phyloP scores from a whole-genome alignment of 2,113 vertebrate species.

The Microtus pennsylvanicus region DNA sequence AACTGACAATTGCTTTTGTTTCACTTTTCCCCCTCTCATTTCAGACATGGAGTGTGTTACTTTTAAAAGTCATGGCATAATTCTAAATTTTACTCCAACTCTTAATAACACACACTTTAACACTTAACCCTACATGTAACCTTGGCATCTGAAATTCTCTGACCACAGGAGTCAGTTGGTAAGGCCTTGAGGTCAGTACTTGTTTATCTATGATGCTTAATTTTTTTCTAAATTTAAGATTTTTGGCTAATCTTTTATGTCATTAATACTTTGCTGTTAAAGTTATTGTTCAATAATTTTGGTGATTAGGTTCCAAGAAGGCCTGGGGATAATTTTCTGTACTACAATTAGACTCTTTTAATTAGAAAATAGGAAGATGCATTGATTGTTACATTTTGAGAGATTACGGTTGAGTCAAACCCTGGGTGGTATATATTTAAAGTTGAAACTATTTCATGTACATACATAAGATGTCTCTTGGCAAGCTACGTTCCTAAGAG shows the following conservation, averaged over 20 bases:
- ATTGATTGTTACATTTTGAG: not conserved
- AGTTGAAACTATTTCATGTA: not conserved
- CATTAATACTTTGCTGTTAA: not conserved
- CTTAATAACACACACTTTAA: not conserved
- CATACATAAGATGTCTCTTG: not conserved
- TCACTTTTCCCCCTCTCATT: not conserved
- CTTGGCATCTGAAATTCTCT: not conserved
- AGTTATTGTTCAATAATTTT: not conserved
- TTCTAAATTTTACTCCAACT: not conserved
- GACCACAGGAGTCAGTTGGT: not conserved
- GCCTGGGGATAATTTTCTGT: not conserved
- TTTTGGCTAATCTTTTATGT: not conserved
- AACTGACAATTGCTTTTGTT: not conserved
- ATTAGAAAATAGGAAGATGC: not conserved
- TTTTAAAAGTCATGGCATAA: not conserved
- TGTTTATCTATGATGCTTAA: not conserved
- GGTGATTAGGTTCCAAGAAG: not conserved
- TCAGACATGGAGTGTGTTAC: not conserved
- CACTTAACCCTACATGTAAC: not conserved
- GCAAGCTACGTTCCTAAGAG: not conserved
- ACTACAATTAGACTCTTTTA: not conserved
- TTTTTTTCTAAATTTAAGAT: not conserved
- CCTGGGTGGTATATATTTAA: not conserved
- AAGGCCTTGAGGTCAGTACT: not conserved
- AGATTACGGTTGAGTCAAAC: not conserved